These are phyloP conservation scores for Eudyptes chrysolophus DNA, from an alignment of 2,113 vertebrate species.

Conservation along the genomic window DNA sequence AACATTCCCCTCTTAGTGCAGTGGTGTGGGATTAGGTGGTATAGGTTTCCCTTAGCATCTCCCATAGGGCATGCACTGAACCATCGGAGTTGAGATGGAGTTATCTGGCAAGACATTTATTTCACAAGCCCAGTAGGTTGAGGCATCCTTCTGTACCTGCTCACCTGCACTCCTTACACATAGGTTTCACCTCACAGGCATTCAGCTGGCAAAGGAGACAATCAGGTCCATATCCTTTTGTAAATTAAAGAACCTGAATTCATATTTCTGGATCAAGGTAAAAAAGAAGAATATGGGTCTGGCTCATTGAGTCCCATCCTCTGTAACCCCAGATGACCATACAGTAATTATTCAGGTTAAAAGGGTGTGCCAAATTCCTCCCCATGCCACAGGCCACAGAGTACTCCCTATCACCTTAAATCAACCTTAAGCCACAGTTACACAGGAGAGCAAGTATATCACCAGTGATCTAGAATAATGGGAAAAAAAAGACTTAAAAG, in stretches of 20 bases:
- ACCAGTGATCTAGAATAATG: neutral
- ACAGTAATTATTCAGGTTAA: neutral
- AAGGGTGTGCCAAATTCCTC: neutral
- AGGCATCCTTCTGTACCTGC: neutral
- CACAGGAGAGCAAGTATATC: neutral
- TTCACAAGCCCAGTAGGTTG: neutral
- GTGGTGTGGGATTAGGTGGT: neutral
- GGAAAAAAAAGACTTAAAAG: neutral
- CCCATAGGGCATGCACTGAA: neutral
- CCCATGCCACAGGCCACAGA: neutral
- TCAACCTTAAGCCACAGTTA: neutral
- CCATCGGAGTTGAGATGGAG: neutral
- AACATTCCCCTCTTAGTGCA: neutral
- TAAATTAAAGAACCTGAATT: neutral
- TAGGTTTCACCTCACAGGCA: neutral
- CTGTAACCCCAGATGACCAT: neutral
- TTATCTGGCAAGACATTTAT: neutral
- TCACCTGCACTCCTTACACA: neutral
- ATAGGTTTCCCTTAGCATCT: neutral
- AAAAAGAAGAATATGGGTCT: neutral
- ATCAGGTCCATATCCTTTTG: neutral
- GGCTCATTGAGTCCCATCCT: neutral
- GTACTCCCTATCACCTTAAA: neutral
- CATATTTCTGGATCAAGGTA: neutral
- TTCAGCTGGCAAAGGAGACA: neutral